phyloP scores from a whole-genome alignment of 2,113 vertebrate species.

The Pterophyllum scalare region DNA sequence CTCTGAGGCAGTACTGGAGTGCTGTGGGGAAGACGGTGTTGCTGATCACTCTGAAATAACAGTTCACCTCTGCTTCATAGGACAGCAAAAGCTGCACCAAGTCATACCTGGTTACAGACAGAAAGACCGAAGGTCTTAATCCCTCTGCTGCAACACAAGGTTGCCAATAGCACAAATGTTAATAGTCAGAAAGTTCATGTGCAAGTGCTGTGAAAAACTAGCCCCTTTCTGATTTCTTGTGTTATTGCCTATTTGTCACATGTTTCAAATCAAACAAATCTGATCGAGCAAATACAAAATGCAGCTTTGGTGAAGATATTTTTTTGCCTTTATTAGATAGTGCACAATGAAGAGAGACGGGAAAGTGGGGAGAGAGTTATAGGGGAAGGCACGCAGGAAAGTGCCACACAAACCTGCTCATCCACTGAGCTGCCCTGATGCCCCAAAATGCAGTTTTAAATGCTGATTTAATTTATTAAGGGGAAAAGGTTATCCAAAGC shows the following conservation, averaged over 20 bases:
- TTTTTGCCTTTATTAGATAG: no score
- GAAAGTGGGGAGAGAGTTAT: no score
- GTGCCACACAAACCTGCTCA: no score
- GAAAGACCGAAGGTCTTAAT: background rate
- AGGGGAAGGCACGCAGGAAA: no score
- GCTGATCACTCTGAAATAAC: conserved; percentile 86
- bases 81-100: conserved; percentile 84
- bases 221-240: background rate
- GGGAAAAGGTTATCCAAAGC: no score
- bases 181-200: background rate
- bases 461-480: no score
- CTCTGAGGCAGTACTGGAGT: conserved; percentile 87
- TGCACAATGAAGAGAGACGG: no score
- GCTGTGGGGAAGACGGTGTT: conserved; percentile 87
- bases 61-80: conserved; percentile 86
- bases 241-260: background rate
- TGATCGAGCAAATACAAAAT: no score
- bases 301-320: no score
- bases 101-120: conserved; percentile 75
- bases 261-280: background rate
- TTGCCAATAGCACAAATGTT: background rate
- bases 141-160: background rate
- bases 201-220: background rate
- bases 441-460: background rate
- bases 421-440: no score